A percentile compares a stretch with the other conserved stretches of the same genome.
Conservation (phyloP, 23 tunicate species). For the Diplosoma virens region DNA sequence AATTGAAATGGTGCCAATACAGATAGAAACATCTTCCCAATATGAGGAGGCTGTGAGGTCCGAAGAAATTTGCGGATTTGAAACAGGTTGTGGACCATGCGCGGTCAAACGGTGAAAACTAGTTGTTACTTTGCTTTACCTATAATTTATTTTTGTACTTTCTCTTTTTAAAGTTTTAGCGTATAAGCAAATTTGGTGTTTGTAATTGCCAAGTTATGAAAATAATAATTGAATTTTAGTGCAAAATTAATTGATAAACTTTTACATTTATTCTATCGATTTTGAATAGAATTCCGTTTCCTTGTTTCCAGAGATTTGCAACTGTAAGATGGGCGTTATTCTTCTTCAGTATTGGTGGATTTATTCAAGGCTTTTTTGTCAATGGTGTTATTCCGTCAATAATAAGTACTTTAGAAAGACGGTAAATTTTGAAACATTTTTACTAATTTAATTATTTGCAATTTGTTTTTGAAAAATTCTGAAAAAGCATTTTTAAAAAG, state of each 20-base stretch:
- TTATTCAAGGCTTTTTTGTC: conserved; percentile 19
- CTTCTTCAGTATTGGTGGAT: conserved; percentile 13
- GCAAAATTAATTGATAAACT: too few species aligned
- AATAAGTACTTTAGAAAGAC: conserved; percentile 23
- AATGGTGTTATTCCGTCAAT: conserved; percentile 23
- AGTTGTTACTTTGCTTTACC: not conserved
- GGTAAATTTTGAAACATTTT: too few species aligned
- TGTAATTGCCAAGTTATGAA: too few species aligned
- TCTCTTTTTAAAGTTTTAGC: too few species aligned
- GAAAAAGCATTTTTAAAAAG: too few species aligned
- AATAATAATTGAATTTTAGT: not conserved
- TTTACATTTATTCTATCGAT: too few species aligned
- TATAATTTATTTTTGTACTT: too few species aligned
- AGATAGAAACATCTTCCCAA: too few species aligned
- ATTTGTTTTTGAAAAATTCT: too few species aligned
- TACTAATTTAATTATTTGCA: too few species aligned
- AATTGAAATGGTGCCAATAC: too few species aligned
- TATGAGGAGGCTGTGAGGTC: not conserved
- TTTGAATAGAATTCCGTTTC: not conserved
- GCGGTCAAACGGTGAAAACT: not conserved
- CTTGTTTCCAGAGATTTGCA: conserved; percentile 5
- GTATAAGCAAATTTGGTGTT: too few species aligned
- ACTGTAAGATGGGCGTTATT: conserved; percentile 18
- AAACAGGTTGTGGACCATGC: conserved; percentile 14
- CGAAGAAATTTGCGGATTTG: conserved; percentile 29